Evolutionary conservation across 2,797 vertebrate species (phyloP).

Genomic region (Bradypus variegatus): DNA sequence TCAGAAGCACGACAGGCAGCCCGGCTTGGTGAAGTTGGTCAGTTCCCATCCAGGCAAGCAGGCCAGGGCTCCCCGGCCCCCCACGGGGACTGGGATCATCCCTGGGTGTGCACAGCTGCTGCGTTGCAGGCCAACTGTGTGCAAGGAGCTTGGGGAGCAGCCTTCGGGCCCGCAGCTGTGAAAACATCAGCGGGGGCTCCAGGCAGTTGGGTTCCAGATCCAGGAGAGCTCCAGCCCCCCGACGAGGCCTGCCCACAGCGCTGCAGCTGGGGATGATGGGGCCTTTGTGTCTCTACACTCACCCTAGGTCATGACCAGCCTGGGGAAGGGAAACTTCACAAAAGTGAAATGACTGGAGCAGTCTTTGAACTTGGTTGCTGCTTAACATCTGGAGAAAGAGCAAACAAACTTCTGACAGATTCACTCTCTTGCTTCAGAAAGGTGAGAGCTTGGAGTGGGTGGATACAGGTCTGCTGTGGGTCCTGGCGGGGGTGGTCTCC

Average conservation of each 20-base stretch:
- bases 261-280: not conserved
- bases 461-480: fast-evolving
- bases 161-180: slow-evolving; percentile 45
- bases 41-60: fast-evolving
- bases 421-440: too few relatives aligned
- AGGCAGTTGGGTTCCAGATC: not conserved
- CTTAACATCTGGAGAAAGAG: not conserved
- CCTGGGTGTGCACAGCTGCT: slow-evolving; percentile 42
- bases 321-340: not conserved
- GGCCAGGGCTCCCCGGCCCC: not conserved
- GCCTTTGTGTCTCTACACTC: not conserved
- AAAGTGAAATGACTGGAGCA: not conserved
- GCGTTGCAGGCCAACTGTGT: not conserved
- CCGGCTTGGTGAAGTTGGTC: fast-evolving
- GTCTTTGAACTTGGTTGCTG: not conserved
- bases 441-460: fast-evolving
- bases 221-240: fast-evolving
- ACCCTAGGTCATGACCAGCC: not conserved
- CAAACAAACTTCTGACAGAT: not conserved
- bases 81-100: not conserved
- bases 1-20: not conserved
- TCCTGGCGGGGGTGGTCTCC: not conserved
- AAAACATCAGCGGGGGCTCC: slow-evolving; percentile 19
- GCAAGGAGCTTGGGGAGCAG: not conserved
- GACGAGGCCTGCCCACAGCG: not conserved